A percentile compares a stretch with the other conserved stretches of the same genome.
Conservation (phyloP, 2,113 vertebrate genomes). For the Romanogobio albipinnatus region DNA sequence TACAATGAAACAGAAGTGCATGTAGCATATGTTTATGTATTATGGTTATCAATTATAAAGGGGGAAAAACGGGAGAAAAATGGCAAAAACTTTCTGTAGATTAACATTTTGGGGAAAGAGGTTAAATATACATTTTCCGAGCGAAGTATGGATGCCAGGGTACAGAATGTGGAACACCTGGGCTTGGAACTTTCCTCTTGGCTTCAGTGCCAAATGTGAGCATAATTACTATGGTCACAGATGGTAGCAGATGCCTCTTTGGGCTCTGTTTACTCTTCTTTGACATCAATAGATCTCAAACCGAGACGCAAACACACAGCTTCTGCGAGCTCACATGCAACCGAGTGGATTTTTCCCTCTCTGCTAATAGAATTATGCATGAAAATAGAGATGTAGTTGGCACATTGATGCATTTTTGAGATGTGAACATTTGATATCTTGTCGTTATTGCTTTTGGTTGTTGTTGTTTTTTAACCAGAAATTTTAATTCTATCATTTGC, state of each 20-base stretch:
- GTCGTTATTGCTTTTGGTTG: too few relatives aligned
- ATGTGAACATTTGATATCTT: background rate
- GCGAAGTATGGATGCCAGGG: conserved; percentile 50
- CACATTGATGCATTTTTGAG: background rate
- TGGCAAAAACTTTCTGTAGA: background rate
- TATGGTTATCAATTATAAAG: background rate
- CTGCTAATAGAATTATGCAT: background rate
- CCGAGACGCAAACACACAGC: conserved; percentile 53
- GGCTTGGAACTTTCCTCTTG: conserved; percentile 67
- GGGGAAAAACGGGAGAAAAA: background rate
- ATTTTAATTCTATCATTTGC: too few relatives aligned
- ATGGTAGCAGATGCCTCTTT: conserved; percentile 67
- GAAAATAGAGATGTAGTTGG: background rate
- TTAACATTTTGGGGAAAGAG: conserved; percentile 27
- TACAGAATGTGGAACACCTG: conserved; percentile 68
- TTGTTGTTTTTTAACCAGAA: too few relatives aligned
- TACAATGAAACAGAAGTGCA: conserved; percentile 1
- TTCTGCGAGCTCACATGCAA: conserved; percentile 29
- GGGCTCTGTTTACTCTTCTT: conserved; percentile 64
- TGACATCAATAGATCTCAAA: conserved; percentile 67
- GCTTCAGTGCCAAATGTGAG: conserved; percentile 65
- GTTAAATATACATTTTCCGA: conserved; percentile 41
- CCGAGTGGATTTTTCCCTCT: background rate
- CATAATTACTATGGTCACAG: conserved; percentile 70
- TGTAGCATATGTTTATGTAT: background rate